phyloP scores from a whole-genome alignment of 2,113 vertebrate species.

The Salvelinus fontinalis region DNA sequence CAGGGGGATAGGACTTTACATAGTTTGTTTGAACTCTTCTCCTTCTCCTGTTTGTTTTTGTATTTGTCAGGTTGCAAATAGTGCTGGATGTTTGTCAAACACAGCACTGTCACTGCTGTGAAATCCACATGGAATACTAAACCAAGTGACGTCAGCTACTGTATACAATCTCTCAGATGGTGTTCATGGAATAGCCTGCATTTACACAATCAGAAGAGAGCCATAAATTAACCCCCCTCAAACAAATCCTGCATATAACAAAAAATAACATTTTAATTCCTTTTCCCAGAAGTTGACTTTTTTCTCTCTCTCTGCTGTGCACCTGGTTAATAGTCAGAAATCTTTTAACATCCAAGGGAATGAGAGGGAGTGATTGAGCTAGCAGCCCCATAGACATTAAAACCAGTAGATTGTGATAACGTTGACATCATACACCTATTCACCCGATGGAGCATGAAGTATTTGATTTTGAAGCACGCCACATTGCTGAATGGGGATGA shows the following conservation, averaged over 20 bases:
- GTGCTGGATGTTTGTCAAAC: conserved; percentile 34
- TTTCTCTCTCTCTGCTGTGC: neutral
- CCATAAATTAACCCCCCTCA: neutral
- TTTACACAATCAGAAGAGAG: neutral
- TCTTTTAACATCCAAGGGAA: neutral
- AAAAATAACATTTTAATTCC: neutral
- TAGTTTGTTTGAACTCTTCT: conserved; percentile 23
- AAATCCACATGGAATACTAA: conserved; percentile 12
- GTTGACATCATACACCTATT: too few species aligned
- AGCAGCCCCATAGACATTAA: neutral
- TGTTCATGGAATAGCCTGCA: neutral
- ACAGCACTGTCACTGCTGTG: conserved; percentile 2
- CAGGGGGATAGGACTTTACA: conserved; percentile 16
- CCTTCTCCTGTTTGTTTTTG: conserved; percentile 32
- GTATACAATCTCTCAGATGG: neutral
- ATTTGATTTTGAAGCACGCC: too few species aligned
- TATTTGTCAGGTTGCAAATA: conserved; percentile 41
- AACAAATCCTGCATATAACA: conserved; percentile 10
- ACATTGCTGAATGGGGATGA: too few species aligned
- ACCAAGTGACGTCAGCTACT: conserved; percentile 15
- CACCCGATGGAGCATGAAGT: too few species aligned
- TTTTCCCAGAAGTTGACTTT: neutral
- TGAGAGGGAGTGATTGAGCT: neutral
- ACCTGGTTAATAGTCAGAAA: conserved; percentile 7
- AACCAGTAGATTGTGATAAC: too few species aligned